Percentiles rank a stretch among this genome's conserved stretches.
phyloP scores from a whole-genome alignment of 2,888 invertebrate genomes.

The Drosophila paramelanica region DNA sequence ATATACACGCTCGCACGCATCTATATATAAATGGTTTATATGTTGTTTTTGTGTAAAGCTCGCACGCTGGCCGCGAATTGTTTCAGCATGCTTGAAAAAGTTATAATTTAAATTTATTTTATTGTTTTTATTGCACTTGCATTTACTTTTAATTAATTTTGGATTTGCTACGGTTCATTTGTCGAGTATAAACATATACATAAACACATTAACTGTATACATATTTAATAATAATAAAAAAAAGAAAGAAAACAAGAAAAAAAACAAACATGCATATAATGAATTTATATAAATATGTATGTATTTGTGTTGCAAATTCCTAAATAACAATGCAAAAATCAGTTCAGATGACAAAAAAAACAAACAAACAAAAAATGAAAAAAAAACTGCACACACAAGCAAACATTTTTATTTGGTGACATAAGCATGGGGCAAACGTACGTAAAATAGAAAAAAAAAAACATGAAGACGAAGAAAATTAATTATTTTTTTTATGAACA shows the following conservation, averaged over 20 bases:
- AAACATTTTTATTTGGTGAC: slow-evolving; percentile 11
- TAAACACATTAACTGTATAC: slow-evolving; percentile 29
- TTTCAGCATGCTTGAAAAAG: slow-evolving; percentile 10
- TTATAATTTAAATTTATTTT: slow-evolving; percentile 17
- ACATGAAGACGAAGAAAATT: slow-evolving; percentile 22
- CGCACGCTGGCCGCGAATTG: slow-evolving; percentile 4
- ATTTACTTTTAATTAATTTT: slow-evolving; percentile 41
- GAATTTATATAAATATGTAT: slow-evolving; percentile 29
- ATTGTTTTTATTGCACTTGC: slow-evolving; percentile 50
- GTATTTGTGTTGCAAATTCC: slow-evolving; percentile 56
- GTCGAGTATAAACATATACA: slow-evolving; percentile 20
- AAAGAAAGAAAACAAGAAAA: slow-evolving; percentile 8
- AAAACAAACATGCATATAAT: slow-evolving; percentile 28
- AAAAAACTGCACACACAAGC: slow-evolving; percentile 3
- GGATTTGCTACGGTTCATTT: slow-evolving; percentile 28
- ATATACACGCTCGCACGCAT: slow-evolving; percentile 23
- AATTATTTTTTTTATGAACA: slow-evolving; percentile 56
- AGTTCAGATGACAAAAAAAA: slow-evolving; percentile 6
- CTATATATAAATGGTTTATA: slow-evolving; percentile 13
- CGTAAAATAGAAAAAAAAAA: slow-evolving; percentile 11
- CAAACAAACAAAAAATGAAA: not conserved
- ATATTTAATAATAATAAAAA: slow-evolving; percentile 24
- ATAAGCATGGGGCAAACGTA: not conserved
- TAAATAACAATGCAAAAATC: slow-evolving; percentile 31
- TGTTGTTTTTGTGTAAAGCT: slow-evolving; percentile 19